Evolutionary conservation across 2,113 vertebrate species (phyloP).

Genomic region (Turnix velox): DNA sequence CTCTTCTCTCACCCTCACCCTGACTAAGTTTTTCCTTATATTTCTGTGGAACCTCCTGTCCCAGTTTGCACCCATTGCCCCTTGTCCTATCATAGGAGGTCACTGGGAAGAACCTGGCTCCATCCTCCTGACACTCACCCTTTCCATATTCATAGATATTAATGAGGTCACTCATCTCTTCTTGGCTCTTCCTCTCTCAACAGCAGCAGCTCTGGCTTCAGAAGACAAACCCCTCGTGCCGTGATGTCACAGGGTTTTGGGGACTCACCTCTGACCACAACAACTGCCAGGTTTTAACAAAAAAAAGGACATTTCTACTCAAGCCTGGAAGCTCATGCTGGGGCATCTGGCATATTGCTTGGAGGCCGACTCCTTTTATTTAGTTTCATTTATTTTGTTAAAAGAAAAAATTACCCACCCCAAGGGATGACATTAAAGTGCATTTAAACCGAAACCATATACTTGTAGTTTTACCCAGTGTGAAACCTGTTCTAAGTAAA

Average conservation of each 20-base stretch:
- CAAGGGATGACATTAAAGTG: neutral
- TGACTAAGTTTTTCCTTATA: too few relatives aligned
- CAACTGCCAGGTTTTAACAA: neutral
- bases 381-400: neutral
- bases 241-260: neutral
- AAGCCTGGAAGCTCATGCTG: neutral
- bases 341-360: neutral
- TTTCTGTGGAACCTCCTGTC: too few relatives aligned
- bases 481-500: conserved; percentile 5
- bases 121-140: too few relatives aligned
- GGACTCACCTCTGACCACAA: neutral
- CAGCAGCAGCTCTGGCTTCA: neutral
- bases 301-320: neutral
- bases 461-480: neutral
- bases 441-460: neutral
- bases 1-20: too few relatives aligned
- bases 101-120: too few relatives aligned
- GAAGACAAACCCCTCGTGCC: neutral
- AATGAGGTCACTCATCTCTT: too few relatives aligned
- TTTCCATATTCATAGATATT: too few relatives aligned
- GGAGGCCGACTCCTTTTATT: neutral
- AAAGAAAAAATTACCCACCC: neutral
- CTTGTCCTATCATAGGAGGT: too few relatives aligned
- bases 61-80: too few relatives aligned
- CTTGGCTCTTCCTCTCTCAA: neutral